Conservation (phyloP, 1,140 invertebrate genomes). For the Parasteatoda tepidariorum region DNA sequence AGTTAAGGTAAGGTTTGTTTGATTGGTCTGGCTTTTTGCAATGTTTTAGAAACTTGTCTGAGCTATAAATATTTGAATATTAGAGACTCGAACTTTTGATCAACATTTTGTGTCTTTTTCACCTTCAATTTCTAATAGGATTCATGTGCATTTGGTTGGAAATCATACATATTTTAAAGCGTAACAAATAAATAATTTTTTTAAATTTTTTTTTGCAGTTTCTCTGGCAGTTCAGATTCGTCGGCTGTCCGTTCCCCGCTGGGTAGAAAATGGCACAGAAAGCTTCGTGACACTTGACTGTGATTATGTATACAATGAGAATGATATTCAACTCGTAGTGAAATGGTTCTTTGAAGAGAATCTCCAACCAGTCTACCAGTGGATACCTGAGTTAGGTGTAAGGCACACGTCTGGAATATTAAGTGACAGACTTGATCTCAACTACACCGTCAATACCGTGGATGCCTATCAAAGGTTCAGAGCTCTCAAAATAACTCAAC, state of each 20-base stretch:
- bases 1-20: no score
- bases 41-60: no score
- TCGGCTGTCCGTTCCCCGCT: conserved; percentile 75
- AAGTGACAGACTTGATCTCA: conserved; percentile 77
- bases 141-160: no score
- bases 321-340: conserved; percentile 75
- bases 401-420: conserved; percentile 75
- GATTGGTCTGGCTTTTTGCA: no score
- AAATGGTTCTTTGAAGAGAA: conserved; percentile 83
- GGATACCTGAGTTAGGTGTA: conserved; percentile 75
- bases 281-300: conserved; percentile 80
- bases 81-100: no score
- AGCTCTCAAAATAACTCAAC: conserved; percentile 79
- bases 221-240: conserved; percentile 73
- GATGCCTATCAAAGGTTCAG: conserved; percentile 78
- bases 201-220: not conserved
- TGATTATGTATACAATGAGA: conserved; percentile 75
- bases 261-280: conserved; percentile 76
- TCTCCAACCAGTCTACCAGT: conserved; percentile 79
- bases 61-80: no score
- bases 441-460: conserved; percentile 74
- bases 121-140: no score
- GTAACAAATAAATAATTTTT: no score
- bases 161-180: no score
- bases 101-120: no score